phyloP scores from a whole-genome alignment of 2,113 vertebrate genomes.

The Hyperopisus bebe region DNA sequence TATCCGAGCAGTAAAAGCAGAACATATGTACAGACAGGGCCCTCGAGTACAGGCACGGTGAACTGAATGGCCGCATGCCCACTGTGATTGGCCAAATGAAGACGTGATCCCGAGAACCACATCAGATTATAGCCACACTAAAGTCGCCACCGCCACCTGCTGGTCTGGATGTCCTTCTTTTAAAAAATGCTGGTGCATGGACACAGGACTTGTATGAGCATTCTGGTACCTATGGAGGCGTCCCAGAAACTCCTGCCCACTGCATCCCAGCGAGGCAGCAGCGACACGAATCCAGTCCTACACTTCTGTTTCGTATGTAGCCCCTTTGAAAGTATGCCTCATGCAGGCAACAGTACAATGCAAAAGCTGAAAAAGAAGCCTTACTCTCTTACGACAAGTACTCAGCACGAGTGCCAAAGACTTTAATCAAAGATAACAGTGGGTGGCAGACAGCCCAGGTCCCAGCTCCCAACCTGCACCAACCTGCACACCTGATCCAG shows the following conservation, averaged over 20 bases:
- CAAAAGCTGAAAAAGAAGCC: background rate
- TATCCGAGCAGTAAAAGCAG: slow-evolving; percentile 3
- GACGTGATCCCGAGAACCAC: background rate
- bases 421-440: background rate
- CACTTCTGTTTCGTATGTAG: background rate
- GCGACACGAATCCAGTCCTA: background rate
- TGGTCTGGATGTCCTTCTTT: background rate
- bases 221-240: background rate
- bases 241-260: background rate
- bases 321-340: background rate
- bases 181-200: background rate
- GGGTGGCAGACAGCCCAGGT: background rate
- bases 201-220: background rate
- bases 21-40: slow-evolving; percentile 1
- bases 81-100: background rate
- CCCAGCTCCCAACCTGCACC: background rate
- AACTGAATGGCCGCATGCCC: background rate
- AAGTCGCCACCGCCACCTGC: background rate
- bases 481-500: background rate
- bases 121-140: background rate
- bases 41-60: background rate
- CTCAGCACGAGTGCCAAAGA: background rate
- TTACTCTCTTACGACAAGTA: background rate
- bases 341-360: background rate
- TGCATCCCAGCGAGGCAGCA: background rate